phyloP scores from a whole-genome alignment of 2,113 vertebrate species.

The Odocoileus hemionus region DNA sequence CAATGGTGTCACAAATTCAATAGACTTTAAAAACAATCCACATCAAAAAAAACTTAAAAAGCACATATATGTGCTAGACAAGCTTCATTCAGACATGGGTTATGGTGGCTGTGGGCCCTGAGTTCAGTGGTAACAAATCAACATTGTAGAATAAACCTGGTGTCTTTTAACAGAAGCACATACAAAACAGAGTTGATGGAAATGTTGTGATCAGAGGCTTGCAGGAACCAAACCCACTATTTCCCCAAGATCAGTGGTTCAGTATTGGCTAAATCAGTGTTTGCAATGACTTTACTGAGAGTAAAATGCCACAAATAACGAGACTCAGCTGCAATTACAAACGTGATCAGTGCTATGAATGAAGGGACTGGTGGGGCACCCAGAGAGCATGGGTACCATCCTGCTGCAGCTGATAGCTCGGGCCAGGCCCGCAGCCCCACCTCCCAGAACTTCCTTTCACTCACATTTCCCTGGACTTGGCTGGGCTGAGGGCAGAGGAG shows the following conservation, averaged over 20 bases:
- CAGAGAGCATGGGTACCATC: rapidly evolving
- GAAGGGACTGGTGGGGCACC: background rate
- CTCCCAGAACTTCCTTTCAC: background rate
- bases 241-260: background rate
- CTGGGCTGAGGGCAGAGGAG: background rate
- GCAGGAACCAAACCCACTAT: background rate
- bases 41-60: background rate
- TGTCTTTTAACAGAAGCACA: background rate
- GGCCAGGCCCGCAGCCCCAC: too few relatives aligned
- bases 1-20: background rate
- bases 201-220: background rate
- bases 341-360: background rate
- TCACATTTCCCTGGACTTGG: background rate
- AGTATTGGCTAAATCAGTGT: background rate
- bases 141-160: rapidly evolving
- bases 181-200: background rate
- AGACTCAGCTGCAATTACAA: too few relatives aligned
- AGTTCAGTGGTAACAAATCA: background rate
- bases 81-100: background rate
- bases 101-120: background rate
- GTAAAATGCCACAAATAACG: background rate
- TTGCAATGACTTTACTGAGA: background rate
- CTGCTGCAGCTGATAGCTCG: background rate
- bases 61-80: background rate
- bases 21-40: background rate